A percentile compares a stretch with the other conserved stretches of the same genome.
Evolutionary conservation across 2,888 invertebrate species (phyloP).

Genomic region (Hypselothyrea guttata): DNA sequence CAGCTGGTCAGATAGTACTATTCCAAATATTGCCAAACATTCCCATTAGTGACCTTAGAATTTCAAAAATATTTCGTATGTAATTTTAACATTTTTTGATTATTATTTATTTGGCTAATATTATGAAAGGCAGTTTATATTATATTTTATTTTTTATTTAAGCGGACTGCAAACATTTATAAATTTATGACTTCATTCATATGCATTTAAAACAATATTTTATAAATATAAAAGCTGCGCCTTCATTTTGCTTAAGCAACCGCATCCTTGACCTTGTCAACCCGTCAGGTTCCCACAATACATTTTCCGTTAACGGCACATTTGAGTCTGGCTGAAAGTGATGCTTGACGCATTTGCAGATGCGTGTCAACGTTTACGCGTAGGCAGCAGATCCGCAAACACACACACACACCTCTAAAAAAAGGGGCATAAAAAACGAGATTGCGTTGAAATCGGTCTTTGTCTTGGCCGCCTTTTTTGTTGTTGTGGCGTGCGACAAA

Average conservation of each 20-base stretch:
- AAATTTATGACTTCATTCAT: conserved; percentile 11
- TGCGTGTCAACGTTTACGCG: conserved; percentile 38
- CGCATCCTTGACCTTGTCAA: conserved; percentile 67
- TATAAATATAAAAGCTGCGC: conserved; percentile 11
- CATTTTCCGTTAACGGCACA: conserved; percentile 48
- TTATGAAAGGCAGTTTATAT: background rate
- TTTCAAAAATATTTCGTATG: no score
- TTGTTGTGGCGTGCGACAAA: conserved; percentile 42
- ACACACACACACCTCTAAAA: background rate
- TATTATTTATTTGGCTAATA: no score
- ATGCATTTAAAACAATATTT: conserved; percentile 5
- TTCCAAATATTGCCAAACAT: no score
- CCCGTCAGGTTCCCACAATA: conserved; percentile 56
- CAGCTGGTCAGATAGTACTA: no score
- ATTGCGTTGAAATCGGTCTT: conserved; percentile 58
- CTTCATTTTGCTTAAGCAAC: conserved; percentile 14
- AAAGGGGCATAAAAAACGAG: conserved; percentile 23
- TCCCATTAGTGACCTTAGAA: no score
- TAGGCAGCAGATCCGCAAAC: conserved; percentile 36
- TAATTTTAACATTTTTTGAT: no score
- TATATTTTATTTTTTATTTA: background rate
- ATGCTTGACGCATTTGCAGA: conserved; percentile 33
- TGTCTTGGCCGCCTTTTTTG: conserved; percentile 43
- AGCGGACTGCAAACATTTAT: conserved; percentile 6
- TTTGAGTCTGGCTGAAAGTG: conserved; percentile 30